These are phyloP conservation scores for Campaea margaritaria DNA, from an alignment of 2,888 invertebrate genomes.

Conservation along the genomic window DNA sequence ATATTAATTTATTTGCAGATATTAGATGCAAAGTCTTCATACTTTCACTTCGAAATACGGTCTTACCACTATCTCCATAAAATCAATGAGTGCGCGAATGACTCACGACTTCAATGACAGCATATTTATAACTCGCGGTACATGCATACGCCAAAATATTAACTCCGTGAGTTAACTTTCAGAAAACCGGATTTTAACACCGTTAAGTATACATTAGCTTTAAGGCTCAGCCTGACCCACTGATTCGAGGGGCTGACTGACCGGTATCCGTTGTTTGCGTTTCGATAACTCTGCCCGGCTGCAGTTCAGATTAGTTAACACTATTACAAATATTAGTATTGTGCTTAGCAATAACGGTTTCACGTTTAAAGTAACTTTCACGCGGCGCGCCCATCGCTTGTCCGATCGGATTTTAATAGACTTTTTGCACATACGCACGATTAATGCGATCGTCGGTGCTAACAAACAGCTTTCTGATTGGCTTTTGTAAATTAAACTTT, in stretches of 20 bases:
- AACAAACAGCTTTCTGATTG: slow-evolving; percentile 22
- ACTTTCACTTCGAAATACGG: slow-evolving; percentile 67
- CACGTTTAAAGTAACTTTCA: slow-evolving; percentile 52
- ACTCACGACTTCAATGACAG: slow-evolving; percentile 49
- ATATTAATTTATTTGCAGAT: slow-evolving; percentile 31
- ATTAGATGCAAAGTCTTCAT: too few species aligned
- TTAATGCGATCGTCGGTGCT: slow-evolving; percentile 23
- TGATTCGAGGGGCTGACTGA: slow-evolving; percentile 58
- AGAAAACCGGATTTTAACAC: slow-evolving; percentile 68
- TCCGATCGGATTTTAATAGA: slow-evolving; percentile 31
- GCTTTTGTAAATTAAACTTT: slow-evolving; percentile 22
- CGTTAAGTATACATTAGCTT: slow-evolving; percentile 72
- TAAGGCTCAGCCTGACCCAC: slow-evolving; percentile 69
- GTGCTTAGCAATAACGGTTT: slow-evolving; percentile 53
- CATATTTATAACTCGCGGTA: slow-evolving; percentile 40
- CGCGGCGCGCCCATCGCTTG: slow-evolving; percentile 26
- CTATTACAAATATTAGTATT: slow-evolving; percentile 50
- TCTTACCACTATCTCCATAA: slow-evolving; percentile 50
- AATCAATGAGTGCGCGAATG: slow-evolving; percentile 52
- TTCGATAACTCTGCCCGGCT: slow-evolving; percentile 60
- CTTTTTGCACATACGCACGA: slow-evolving; percentile 34
- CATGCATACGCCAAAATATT: slow-evolving; percentile 46
- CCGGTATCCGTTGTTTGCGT: slow-evolving; percentile 59
- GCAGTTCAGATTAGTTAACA: slow-evolving; percentile 55
- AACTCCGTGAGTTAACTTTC: slow-evolving; percentile 50